A percentile compares a stretch with the other conserved stretches of the same genome.
Conservation (phyloP, 1,140 invertebrate genomes). For the Trypoxylus dichotomus region DNA sequence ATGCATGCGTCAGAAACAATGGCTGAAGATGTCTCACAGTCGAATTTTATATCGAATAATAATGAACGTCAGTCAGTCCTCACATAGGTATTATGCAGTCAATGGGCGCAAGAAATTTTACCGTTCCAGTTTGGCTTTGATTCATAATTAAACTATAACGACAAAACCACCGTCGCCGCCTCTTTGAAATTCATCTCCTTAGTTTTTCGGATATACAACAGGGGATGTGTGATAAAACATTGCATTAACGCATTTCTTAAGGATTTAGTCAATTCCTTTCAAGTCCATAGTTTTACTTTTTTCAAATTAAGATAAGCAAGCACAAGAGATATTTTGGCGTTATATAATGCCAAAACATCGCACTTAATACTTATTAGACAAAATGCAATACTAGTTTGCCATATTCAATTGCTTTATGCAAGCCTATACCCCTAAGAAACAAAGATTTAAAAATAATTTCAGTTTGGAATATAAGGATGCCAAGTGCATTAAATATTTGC, state of each 20-base stretch:
- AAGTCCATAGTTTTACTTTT: no score
- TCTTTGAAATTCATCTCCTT: slow-evolving; percentile 5
- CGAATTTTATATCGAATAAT: slow-evolving; percentile 23
- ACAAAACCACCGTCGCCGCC: neutral
- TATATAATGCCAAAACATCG: no score
- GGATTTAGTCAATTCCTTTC: neutral
- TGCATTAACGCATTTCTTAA: neutral
- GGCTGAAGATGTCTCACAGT: slow-evolving; percentile 24
- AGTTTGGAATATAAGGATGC: no score
- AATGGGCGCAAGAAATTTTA: neutral
- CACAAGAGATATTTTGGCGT: no score
- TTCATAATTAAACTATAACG: slow-evolving; percentile 14
- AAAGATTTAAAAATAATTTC: no score
- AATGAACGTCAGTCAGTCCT: neutral
- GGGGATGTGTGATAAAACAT: neutral
- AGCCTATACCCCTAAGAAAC: no score
- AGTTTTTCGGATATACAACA: neutral
- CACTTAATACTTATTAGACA: no score
- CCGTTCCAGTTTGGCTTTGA: slow-evolving; percentile 9
- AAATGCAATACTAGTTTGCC: no score
- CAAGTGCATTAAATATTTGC: no score
- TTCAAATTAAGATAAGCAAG: no score
- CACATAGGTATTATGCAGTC: neutral
- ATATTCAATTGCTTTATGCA: no score
- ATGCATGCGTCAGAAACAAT: neutral